Evolutionary conservation across 2,888 invertebrate species (phyloP), one percentile per base, ranked within the genome.

Genomic region (Patella depressa): DNA sequence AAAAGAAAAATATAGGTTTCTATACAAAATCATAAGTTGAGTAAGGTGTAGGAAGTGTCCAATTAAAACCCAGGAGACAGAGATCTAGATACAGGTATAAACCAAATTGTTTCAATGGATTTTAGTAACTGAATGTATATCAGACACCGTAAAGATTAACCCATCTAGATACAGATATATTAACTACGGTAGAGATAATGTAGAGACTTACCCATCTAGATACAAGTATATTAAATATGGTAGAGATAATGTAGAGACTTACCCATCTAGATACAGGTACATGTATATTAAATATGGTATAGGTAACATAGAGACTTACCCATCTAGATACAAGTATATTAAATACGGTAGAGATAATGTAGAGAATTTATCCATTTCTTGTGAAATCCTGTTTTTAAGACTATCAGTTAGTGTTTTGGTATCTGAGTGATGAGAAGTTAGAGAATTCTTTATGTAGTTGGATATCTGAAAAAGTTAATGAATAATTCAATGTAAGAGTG

Each of bases 311-410:
- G 45, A 19, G n/a, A 79, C 80, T 81, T 80, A 89, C 89, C 85
- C 86, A 76, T 88, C 88, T 59, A 83, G 72, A 17, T 59, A 57
- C 11, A 82, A 71, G 74, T 59, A 84, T 74, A 87, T 78, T 53
- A 88, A 82, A 75, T 85, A 86, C 9, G 88, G 86, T 15, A 88
- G 80, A 15, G 82, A 73, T 5, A 88, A 80, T n/a, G 83, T 77
- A 24, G 85, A 81, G 81, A 89, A 88, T 74, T 83, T 83, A 9
- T 87, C 84, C 72, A 87, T 83, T 77, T 89, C 89, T 14, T 75
- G 76, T 12, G 72, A 75, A 1, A 88, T 81, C 34, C 81, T 79
- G 59, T 84, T 82, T 70, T 81, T 80, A 29, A 89, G 78, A 11
- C 81, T 82, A 34, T 75, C 75, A 0, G 83, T 78, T 19, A 85